Percentiles rank a stretch among this genome's conserved stretches.
These are phyloP conservation scores for Sebastes flavidus DNA, from an alignment of 2,797 vertebrate genomes.

Conservation along the genomic window DNA sequence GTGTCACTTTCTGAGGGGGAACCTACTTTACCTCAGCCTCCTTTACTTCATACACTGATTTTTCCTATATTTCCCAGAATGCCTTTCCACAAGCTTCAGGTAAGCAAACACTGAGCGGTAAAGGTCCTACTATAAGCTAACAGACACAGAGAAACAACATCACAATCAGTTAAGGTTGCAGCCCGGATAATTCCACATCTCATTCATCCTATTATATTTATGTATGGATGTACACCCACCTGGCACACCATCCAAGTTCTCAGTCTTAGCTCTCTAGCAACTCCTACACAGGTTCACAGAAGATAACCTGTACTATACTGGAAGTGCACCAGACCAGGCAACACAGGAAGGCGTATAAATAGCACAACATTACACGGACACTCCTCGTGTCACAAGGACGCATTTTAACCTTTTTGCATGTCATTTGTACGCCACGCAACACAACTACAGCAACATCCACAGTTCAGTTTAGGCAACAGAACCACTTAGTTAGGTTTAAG, in stretches of 20 bases:
- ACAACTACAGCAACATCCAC: too few species aligned
- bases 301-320: not conserved
- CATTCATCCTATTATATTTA: not conserved
- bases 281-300: not conserved
- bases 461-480: too few species aligned
- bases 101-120: not conserved
- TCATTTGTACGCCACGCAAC: too few species aligned
- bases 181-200: not conserved
- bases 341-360: too few species aligned
- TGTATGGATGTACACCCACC: not conserved
- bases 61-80: not conserved
- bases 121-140: not conserved
- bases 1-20: not conserved
- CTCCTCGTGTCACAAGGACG: too few species aligned
- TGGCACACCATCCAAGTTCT: rapidly evolving
- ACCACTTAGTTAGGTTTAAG: too few species aligned
- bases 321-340: not conserved
- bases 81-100: not conserved
- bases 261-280: not conserved
- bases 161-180: not conserved
- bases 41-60: not conserved
- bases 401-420: too few species aligned
- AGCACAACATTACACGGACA: too few species aligned
- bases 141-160: not conserved
- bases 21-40: not conserved